Conservation (phyloP, 2,113 vertebrate species). For the Triplophysa dalaica region DNA sequence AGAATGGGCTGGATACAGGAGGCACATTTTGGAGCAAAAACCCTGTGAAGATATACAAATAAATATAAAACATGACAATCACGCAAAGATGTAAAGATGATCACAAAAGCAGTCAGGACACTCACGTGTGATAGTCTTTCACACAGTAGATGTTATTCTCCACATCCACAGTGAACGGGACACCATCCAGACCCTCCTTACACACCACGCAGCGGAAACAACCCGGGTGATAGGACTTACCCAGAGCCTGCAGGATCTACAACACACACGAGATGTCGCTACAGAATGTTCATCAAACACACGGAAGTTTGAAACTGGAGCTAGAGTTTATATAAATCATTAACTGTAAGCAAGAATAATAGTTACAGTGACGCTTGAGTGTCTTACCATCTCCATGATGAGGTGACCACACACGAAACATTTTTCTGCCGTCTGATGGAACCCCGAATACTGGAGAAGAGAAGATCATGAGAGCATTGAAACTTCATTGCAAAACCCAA, state of each 20-base stretch:
- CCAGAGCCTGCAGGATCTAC: constrained; percentile 96
- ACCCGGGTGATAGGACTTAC: constrained; percentile 96
- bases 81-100: background rate
- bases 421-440: constrained; percentile 98
- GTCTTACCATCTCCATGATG: constrained; percentile 99
- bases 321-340: too few relatives aligned
- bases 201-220: constrained; percentile 98
- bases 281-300: too few relatives aligned
- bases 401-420: constrained; percentile 98
- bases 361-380: background rate
- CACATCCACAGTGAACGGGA: constrained; percentile 95
- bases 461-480: background rate
- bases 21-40: constrained; percentile 97
- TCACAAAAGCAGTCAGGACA: background rate
- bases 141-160: constrained; percentile 99
- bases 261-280: constrained; percentile 31
- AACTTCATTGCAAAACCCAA: background rate
- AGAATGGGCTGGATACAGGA: constrained; percentile 96
- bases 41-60: constrained; percentile 70
- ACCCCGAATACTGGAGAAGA: constrained; percentile 90
- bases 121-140: constrained; percentile 98
- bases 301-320: too few relatives aligned
- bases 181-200: constrained; percentile 93
- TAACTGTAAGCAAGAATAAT: background rate
- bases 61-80: background rate